Conservation (phyloP, 2,797 vertebrate species). For the Chloroceryle inda region DNA sequence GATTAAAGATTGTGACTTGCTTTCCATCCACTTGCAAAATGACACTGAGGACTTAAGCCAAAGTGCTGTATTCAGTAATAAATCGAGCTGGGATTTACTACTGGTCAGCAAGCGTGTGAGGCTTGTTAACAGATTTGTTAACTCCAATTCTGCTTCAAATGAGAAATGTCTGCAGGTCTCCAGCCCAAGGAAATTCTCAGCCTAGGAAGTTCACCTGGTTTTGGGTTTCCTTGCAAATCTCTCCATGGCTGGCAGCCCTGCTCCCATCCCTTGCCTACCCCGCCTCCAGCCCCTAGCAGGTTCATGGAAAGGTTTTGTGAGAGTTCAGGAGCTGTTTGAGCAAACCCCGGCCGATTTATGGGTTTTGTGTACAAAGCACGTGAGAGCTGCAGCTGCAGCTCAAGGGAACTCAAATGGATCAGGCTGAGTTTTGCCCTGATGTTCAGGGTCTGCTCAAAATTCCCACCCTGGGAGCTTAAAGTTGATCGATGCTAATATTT, state of each 20-base stretch:
- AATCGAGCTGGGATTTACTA: not conserved
- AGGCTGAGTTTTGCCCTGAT: not conserved
- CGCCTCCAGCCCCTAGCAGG: not conserved
- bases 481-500: not conserved
- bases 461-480: not conserved
- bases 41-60: not conserved
- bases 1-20: not conserved
- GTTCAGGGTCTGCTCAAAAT: not conserved
- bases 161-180: not conserved
- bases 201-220: constrained; percentile 10
- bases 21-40: not conserved
- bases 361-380: not conserved
- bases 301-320: constrained; percentile 58
- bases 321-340: constrained; percentile 41
- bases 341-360: constrained; percentile 14
- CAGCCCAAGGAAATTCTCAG: not conserved
- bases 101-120: not conserved
- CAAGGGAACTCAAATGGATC: not conserved
- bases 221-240: constrained; percentile 12
- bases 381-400: not conserved
- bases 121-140: constrained; percentile 25
- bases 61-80: not conserved
- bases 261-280: not conserved
- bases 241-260: not conserved
- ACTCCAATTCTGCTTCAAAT: constrained; percentile 7